Conservation (phyloP, 1,140 invertebrate species). For the Latrodectus geometricus region DNA sequence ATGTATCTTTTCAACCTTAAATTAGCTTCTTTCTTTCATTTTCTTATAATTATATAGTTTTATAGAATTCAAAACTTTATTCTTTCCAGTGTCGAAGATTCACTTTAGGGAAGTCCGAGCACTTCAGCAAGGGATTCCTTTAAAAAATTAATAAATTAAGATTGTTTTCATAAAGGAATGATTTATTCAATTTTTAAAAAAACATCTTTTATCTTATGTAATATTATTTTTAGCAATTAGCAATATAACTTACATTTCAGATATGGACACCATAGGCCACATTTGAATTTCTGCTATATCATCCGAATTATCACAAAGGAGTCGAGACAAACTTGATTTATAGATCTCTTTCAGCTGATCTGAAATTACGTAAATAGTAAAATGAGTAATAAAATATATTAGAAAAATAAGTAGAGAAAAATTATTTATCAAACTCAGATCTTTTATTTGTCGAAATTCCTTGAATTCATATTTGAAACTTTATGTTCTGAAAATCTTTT, state of each 20-base stretch:
- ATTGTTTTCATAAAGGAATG: not conserved
- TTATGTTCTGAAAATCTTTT: too few relatives aligned
- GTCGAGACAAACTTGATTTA: constrained; percentile 48
- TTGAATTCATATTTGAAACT: too few relatives aligned
- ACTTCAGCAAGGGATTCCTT: constrained; percentile 33
- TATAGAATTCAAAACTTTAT: not conserved
- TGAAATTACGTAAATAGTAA: not conserved
- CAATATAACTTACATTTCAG: constrained; percentile 16
- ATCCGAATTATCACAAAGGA: constrained; percentile 58
- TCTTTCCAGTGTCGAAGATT: constrained; percentile 1
- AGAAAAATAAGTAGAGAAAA: not conserved
- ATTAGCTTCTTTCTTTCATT: too few relatives aligned
- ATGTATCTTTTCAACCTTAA: too few relatives aligned
- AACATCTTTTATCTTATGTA: too few relatives aligned
- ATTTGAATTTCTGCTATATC: constrained; percentile 32
- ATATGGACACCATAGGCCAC: constrained; percentile 4
- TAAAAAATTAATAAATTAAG: constrained; percentile 11
- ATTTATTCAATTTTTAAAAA: not conserved
- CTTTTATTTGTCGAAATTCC: too few relatives aligned
- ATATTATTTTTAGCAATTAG: not conserved
- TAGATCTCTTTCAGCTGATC: constrained; percentile 47
- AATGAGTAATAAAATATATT: too few relatives aligned
- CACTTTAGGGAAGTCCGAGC: constrained; percentile 19
- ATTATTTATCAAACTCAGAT: too few relatives aligned
- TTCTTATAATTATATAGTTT: too few relatives aligned